Conservation (phyloP, 2,797 vertebrate species). For the Propithecus perrieri region DNA sequence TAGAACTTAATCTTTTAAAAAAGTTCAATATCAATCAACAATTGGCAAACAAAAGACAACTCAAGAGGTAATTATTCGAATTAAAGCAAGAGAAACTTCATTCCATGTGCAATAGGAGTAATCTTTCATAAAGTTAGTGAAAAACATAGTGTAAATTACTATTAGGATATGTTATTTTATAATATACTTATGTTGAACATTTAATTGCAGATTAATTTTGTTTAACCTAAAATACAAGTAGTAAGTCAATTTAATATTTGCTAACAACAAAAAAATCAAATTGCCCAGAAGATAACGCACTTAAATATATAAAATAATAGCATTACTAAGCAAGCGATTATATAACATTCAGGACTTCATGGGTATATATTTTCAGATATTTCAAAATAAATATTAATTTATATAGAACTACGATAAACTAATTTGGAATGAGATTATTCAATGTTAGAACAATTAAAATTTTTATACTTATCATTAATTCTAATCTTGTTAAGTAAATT, state of each 20-base stretch:
- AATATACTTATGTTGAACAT: slow-evolving; percentile 46
- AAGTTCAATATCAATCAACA: background rate
- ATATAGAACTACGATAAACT: slow-evolving; percentile 4
- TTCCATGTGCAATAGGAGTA: background rate
- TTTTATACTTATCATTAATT: background rate
- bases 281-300: background rate
- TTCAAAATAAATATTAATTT: slow-evolving; percentile 32
- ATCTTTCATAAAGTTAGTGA: slow-evolving; percentile 69
- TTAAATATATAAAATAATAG: background rate
- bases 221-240: background rate
- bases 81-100: slow-evolving; percentile 33
- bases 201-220: slow-evolving; percentile 56
- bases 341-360: background rate
- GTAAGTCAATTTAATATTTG: slow-evolving; percentile 52
- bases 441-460: slow-evolving; percentile 9
- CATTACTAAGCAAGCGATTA: background rate
- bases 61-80: background rate
- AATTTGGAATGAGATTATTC: background rate
- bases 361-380: background rate
- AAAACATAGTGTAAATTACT: slow-evolving; percentile 23
- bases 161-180: slow-evolving; percentile 66
- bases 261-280: background rate
- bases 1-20: background rate
- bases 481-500: slow-evolving; percentile 16
- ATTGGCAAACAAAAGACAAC: slow-evolving; percentile 40